Base-by-base conservation (phyloP, 2,113 vertebrate species). In the Hippotragus niger region DNA sequence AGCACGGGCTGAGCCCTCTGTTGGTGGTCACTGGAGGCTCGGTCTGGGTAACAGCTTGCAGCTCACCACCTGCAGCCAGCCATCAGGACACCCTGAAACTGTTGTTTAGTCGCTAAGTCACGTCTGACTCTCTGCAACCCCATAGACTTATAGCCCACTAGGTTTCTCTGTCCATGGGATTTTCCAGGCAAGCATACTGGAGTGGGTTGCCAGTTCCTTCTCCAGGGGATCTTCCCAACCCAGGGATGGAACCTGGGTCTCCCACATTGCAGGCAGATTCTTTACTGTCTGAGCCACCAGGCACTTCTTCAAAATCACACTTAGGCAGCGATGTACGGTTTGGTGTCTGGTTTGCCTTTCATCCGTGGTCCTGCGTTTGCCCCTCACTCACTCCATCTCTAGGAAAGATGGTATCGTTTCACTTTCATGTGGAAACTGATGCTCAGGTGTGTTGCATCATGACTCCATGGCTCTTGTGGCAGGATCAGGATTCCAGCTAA, bases 1-100 rank as follows among this genome's bases (percentile, higher is more conserved):
- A 21, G 33, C 11, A 0, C 1, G 0, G 53, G 82, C 90, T 33
- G 14, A 21, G 55, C 0, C 1, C 29, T 52, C 90, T 5, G 7
- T 15, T 16, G 33, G 6, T 9, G 43, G n/a, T n/a, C 88, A 12
- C 88, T 17, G 27, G 36, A 53, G 21, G 23, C 21, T 4, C 17
- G 2, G 43, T 23, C 67, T 40, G 19, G 3, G 47, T 53, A 33
- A 57, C 55, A 6, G 29, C 29, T 29, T 55, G n/a, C 1, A 1
- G 31, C 55, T 50, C 0, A 3, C 13, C 85, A 33, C 27, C 67
- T 43, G 78, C n/a, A 55, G 31, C 40, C 45, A 4, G 21, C 58
- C 57, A 2, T 52, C 11, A 14, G 91, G 53, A 58, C 52, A 86
- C 40, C 55, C 43, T 53, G 80, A 36, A 21, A 21, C n/a, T 67